A percentile compares a stretch with the other conserved stretches of the same genome.
phyloP scores from a whole-genome alignment of 2,113 vertebrate genomes.

The Oryzias curvinotus region DNA sequence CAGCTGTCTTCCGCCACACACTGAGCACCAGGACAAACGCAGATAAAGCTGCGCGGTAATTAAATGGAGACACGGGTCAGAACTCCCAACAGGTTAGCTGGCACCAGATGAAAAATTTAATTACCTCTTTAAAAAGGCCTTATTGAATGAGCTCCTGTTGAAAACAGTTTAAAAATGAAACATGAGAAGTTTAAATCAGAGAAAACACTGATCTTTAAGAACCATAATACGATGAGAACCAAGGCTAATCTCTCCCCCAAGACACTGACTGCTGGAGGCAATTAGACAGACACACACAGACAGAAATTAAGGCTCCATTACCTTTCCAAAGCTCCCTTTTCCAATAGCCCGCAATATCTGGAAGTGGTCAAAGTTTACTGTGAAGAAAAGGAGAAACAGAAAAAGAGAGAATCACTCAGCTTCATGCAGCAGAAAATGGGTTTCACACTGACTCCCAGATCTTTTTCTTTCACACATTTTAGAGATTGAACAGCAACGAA shows the following conservation, averaged over 20 bases:
- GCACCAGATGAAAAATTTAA: constrained; percentile 40
- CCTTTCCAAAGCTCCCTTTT: constrained; percentile 84
- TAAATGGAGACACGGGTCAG: constrained; percentile 48
- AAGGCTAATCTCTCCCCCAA: constrained; percentile 42
- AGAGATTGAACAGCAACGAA: no score
- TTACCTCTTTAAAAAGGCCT: constrained; percentile 29
- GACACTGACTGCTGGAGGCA: constrained; percentile 25
- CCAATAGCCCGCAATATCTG: constrained; percentile 82
- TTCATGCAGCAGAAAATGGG: not conserved
- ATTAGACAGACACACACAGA: constrained; percentile 37
- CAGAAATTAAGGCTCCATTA: constrained; percentile 35
- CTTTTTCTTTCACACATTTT: no score
- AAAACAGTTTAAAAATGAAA: constrained; percentile 6
- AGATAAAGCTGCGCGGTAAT: constrained; percentile 40
- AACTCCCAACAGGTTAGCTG: constrained; percentile 45
- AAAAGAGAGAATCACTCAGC: not conserved
- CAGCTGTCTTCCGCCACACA: constrained; percentile 1
- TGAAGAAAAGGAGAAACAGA: constrained; percentile 31
- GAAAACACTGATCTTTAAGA: constrained; percentile 46
- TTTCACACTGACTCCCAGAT: not conserved
- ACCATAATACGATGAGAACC: constrained; percentile 34
- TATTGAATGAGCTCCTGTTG: constrained; percentile 14
- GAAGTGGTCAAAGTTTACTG: constrained; percentile 85
- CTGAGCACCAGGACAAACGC: constrained; percentile 21
- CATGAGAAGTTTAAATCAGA: constrained; percentile 25